These are phyloP conservation scores for Spisula subtruncata DNA, from an alignment of 2,888 invertebrate genomes.

Conservation along the genomic window DNA sequence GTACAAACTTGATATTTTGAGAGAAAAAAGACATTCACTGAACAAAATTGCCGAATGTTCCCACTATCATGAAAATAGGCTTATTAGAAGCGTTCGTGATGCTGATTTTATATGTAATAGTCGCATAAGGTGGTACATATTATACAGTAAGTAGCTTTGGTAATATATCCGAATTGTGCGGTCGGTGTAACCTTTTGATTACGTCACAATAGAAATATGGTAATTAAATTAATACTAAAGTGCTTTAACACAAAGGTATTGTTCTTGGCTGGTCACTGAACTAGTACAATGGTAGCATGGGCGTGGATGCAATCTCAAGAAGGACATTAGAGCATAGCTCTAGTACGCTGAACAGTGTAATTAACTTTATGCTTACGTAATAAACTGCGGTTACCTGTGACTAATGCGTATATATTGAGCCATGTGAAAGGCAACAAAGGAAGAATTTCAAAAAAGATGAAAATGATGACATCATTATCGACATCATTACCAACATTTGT, in stretches of 20 bases:
- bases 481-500: slow-evolving; percentile 11
- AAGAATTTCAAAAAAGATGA: neutral
- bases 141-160: too few species aligned
- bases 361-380: neutral
- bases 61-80: too few species aligned
- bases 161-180: neutral
- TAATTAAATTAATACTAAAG: neutral
- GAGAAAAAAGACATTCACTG: too few species aligned
- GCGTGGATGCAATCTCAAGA: too few species aligned
- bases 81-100: too few species aligned
- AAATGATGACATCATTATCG: neutral
- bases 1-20: too few species aligned
- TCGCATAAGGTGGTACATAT: too few species aligned
- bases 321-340: too few species aligned
- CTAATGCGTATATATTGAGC: neutral
- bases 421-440: neutral
- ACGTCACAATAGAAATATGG: neutral
- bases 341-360: neutral
- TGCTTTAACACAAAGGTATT: neutral
- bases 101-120: too few species aligned
- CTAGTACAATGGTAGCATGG: too few species aligned
- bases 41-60: too few species aligned
- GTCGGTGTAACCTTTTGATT: neutral
- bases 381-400: neutral
- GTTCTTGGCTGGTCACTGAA: neutral